phyloP scores from a whole-genome alignment of 2,797 vertebrate genomes.

The Sebastolobus altivelis region DNA sequence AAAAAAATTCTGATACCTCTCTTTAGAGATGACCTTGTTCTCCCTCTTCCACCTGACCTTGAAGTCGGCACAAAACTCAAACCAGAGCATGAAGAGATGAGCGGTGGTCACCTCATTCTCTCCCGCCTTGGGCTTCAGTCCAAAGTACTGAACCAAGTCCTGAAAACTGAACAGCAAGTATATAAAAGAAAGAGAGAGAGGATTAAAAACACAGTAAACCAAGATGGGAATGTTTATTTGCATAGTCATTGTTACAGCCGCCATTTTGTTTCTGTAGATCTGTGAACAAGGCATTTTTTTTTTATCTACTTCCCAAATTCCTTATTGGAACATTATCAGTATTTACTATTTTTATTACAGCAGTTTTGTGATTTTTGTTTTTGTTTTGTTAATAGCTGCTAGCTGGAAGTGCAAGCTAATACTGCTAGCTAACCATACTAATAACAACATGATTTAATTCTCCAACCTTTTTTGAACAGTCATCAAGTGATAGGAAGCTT shows the following conservation, averaged over 20 bases:
- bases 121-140: slow-evolving; percentile 90
- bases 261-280: no score
- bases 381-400: no score
- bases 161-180: slow-evolving; percentile 87
- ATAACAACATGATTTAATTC: not conserved
- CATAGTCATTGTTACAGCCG: no score
- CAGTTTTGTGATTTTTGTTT: no score
- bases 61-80: slow-evolving; percentile 97
- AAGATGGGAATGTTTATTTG: not conserved
- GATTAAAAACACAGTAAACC: not conserved
- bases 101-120: slow-evolving; percentile 90
- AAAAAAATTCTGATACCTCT: slow-evolving; percentile 85
- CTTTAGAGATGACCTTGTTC: slow-evolving; percentile 94
- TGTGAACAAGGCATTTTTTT: no score
- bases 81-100: slow-evolving; percentile 95
- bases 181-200: not conserved
- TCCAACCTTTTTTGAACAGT: slow-evolving; percentile 91
- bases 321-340: no score
- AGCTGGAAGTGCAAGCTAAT: no score
- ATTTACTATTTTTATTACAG: no score
- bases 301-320: no score
- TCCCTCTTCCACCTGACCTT: slow-evolving; percentile 95
- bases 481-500: slow-evolving; percentile 86
- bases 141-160: slow-evolving; percentile 91
- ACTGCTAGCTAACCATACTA: not conserved